Conservation (phyloP, 2,888 invertebrate genomes). For the Zhuqinia jingwanae region DNA sequence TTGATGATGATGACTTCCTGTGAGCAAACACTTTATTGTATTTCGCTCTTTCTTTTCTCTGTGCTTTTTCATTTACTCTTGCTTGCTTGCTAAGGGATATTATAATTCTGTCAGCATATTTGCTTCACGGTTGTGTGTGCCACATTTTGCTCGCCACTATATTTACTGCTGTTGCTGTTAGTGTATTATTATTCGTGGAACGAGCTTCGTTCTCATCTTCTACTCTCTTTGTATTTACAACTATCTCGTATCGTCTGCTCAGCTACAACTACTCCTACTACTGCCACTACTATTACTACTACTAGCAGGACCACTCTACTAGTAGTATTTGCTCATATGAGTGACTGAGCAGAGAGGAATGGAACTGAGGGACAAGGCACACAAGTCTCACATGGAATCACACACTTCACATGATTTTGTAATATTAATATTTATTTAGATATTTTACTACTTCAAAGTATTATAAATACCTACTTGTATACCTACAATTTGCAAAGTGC, state of each 20-base stretch:
- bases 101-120: constrained; percentile 8
- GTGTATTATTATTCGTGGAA: too few species aligned
- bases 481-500: too few species aligned
- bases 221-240: too few species aligned
- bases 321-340: constrained; percentile 20
- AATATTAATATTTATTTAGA: constrained; percentile 44
- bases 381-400: not conserved
- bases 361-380: not conserved
- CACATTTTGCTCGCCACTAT: not conserved
- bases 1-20: constrained; percentile 48
- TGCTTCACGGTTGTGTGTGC: not conserved
- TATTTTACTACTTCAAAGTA: not conserved
- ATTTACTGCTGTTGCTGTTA: constrained; percentile 1
- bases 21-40: constrained; percentile 50
- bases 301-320: not conserved
- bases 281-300: not conserved
- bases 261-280: not conserved
- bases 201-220: too few species aligned
- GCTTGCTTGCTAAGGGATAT: not conserved
- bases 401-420: constrained; percentile 38
- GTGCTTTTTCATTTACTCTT: not conserved
- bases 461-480: not conserved
- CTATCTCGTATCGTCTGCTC: not conserved
- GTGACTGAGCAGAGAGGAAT: constrained; percentile 24
- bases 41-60: constrained; percentile 15